Evolutionary conservation across 2,888 invertebrate species (phyloP), one percentile per base, ranked within the genome.

Genomic region (Xanthorhoe spadicearia): DNA sequence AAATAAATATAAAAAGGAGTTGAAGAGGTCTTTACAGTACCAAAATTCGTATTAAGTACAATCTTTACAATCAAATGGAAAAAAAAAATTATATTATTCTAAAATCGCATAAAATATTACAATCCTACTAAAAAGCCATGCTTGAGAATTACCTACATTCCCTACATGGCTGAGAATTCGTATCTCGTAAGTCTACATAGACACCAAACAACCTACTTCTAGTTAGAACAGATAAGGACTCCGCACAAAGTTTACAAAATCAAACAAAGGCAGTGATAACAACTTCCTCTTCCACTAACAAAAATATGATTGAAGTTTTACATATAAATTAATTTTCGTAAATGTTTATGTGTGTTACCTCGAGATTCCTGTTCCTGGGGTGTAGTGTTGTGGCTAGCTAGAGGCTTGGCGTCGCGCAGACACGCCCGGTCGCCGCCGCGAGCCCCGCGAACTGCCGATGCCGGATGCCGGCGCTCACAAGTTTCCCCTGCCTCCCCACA

Each of bases 351-450:
- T 23, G 23, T 23, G 69, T 56, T 66, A 73, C 73, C 73, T 67
- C 62, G 61, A n/a, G 35, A 9, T n/a, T n/a, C n/a, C n/a, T 10
- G 9, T 7, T 38, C 9, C 6, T 15, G 46, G 55, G 23, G 38
- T 53, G 28, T n/a, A 35, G 58, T 59, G 23, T 35, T 4, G 50
- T 53, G 10, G 57, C 38, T 5, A n/a, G n/a, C 32, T 7, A 4
- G 32, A 52, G 54, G 58, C 62, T 18, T 55, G 61, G 66, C 59
- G 64, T 52, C 58, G 74, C 71, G 72, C 68, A 65, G 73, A 72
- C 72, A 67, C 75, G 82, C 83, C 84, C 90, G 83, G 74, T 81
- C 84, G 73, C 74, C 82, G 80, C 76, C 81, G 64, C 65, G 72
- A 69, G 70, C 67, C 61, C 68, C 71, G 75, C 74, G 82, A 83